These are phyloP conservation scores for mouse (Mus musculus) DNA, from an alignment of 2,113 vertebrate genomes.

Conservation along the genomic window GRCm39 chr6:81558501-81559000, in stretches of 20 bases:
- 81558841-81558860: neutral
- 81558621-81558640: conserved; percentile 17
- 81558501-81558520: neutral
- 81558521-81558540: neutral
- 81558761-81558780: neutral
- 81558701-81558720: conserved; percentile 51
- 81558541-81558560: conserved; percentile 14
- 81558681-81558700: neutral
- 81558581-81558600: conserved; percentile 29
- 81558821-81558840: neutral
- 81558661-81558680: conserved; percentile 5
- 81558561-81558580: conserved; percentile 53
- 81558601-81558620: neutral
- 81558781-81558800: neutral
- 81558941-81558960: neutral
- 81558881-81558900: neutral
- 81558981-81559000: neutral
- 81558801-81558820: neutral
- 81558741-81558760: neutral
- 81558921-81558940: neutral
- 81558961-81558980: neutral
- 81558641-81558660: neutral
- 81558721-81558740: neutral
- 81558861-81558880: neutral
- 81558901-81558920: neutral